Conservation (phyloP, 53 echinoderm and acorn worm genomes). For the Patiria pectinifera region DNA sequence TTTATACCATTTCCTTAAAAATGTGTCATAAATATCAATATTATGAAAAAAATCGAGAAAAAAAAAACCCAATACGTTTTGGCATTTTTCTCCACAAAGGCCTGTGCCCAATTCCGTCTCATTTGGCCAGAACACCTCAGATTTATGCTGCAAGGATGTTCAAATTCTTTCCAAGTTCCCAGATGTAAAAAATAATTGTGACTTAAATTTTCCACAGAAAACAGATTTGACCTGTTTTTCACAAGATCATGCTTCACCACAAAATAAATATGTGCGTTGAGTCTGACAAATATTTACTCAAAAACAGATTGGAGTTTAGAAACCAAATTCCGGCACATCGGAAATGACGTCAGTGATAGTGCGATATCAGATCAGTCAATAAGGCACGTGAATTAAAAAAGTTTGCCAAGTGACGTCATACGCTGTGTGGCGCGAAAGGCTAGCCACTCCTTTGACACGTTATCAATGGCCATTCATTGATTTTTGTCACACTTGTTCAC, state of each 20-base stretch:
- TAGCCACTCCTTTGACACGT: background rate
- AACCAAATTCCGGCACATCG: background rate
- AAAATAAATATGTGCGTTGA: conserved; percentile 1
- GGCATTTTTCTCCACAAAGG: too few relatives aligned
- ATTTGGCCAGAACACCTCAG: too few relatives aligned
- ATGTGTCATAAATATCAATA: too few relatives aligned
- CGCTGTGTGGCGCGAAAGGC: background rate
- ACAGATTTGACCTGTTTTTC: background rate
- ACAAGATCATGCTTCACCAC: background rate
- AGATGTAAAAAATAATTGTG: too few relatives aligned
- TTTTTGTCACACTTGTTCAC: background rate
- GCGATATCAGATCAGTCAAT: background rate
- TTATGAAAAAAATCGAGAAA: too few relatives aligned
- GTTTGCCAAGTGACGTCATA: background rate
- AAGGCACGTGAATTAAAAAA: background rate
- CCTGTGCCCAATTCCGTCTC: too few relatives aligned
- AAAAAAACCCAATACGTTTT: too few relatives aligned
- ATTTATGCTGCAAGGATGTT: too few relatives aligned
- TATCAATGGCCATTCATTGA: background rate
- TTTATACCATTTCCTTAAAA: too few relatives aligned
- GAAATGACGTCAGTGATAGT: conserved; percentile 10
- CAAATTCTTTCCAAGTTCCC: too few relatives aligned
- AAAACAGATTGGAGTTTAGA: background rate
- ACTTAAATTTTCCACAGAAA: background rate
- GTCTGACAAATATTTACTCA: conserved; percentile 15